These are phyloP conservation scores for Andrena cerasifolii DNA, from an alignment of 1,140 invertebrate species.

Conservation along the genomic window DNA sequence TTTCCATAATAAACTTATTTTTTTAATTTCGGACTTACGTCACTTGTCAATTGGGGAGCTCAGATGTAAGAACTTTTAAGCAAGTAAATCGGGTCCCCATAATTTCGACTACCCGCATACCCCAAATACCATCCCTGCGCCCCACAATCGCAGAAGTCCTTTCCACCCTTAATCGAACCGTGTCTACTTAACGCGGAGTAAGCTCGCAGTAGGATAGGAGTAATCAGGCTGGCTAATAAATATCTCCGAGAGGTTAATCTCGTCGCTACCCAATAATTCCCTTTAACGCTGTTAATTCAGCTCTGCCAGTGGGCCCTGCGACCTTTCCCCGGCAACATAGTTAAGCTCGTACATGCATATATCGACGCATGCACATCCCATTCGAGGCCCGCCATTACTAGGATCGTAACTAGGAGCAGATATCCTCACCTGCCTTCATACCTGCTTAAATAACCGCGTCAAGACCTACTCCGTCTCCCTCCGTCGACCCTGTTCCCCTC, in stretches of 20 bases:
- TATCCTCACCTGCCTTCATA: conserved; percentile 5
- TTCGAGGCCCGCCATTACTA: not conserved
- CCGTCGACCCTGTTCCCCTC: not conserved
- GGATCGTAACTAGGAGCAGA: not conserved
- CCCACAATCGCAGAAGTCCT: conserved; percentile 2
- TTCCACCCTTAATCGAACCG: conserved; percentile 46
- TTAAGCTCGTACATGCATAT: conserved; percentile 4
- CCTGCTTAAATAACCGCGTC: not conserved
- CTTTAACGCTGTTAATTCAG: conserved; percentile 62
- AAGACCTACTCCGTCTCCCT: not conserved
- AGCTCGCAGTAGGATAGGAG: conserved; percentile 42
- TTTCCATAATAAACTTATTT: too few species aligned
- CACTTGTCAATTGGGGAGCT: too few species aligned
- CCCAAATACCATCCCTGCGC: too few species aligned
- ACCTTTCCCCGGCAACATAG: conserved; percentile 2
- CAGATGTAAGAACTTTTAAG: too few species aligned
- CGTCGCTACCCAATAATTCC: conserved; percentile 70
- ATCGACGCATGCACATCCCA: conserved; percentile 5
- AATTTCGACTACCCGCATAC: too few species aligned
- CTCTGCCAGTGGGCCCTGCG: conserved; percentile 28
- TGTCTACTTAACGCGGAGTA: conserved; percentile 48
- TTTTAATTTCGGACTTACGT: too few species aligned
- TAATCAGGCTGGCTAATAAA: conserved; percentile 69
- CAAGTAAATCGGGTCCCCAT: too few species aligned
- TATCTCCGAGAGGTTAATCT: conserved; percentile 62